phyloP scores from a whole-genome alignment of 2,113 vertebrate species.

The Edolisoma coerulescens region DNA sequence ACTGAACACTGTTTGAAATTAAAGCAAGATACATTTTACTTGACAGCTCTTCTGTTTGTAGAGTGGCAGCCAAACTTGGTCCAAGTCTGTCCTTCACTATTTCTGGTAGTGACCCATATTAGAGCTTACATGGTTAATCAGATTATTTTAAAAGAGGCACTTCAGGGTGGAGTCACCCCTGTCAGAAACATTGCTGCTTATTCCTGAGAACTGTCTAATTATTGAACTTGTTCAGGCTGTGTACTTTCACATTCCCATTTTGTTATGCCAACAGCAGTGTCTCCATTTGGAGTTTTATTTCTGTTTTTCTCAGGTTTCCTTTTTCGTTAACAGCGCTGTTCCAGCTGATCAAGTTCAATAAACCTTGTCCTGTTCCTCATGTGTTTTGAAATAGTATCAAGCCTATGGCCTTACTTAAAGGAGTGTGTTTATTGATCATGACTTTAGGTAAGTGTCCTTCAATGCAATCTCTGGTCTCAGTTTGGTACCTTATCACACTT shows the following conservation, averaged over 20 bases:
- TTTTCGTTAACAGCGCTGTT: neutral
- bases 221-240: constrained; percentile 42
- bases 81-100: neutral
- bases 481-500: neutral
- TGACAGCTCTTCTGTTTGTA: neutral
- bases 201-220: constrained; percentile 4
- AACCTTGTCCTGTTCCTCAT: neutral
- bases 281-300: neutral
- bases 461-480: neutral
- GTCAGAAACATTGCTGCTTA: constrained; percentile 2
- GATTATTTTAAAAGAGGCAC: neutral
- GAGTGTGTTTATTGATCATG: neutral
- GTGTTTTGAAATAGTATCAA: neutral
- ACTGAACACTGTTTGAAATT: neutral
- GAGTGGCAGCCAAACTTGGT: neutral
- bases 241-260: constrained; percentile 22
- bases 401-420: neutral
- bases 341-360: neutral
- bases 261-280: neutral
- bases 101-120: neutral
- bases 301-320: neutral
- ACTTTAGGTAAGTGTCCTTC: neutral
- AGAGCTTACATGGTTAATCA: constrained; percentile 12
- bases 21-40: neutral
- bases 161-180: constrained; percentile 17